Conservation (phyloP, 2,888 invertebrate species). For the Dasypogon diadema region DNA sequence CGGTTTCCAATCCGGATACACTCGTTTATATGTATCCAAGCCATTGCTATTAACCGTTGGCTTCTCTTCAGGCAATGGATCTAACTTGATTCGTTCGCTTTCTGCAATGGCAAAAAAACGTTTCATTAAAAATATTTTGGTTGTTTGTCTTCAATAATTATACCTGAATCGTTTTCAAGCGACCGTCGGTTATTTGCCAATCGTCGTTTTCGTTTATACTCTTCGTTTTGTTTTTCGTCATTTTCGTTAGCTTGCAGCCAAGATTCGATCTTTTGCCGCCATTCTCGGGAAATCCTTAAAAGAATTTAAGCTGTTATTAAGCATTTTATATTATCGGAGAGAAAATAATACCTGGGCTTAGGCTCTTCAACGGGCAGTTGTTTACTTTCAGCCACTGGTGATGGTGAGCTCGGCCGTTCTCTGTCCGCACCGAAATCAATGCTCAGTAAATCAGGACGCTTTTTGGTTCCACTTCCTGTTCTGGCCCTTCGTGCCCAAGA, state of each 20-base stretch:
- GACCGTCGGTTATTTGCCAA: constrained; percentile 80
- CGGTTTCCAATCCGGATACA: constrained; percentile 85
- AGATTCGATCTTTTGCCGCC: constrained; percentile 91
- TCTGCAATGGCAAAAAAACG: constrained; percentile 72
- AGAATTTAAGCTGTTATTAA: constrained; percentile 38
- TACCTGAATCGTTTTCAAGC: constrained; percentile 88
- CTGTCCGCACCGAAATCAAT: constrained; percentile 80
- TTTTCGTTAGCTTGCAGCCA: constrained; percentile 91
- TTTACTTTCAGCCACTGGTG: constrained; percentile 73
- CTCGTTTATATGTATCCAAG: constrained; percentile 71
- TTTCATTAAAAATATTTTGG: background rate
- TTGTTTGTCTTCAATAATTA: background rate
- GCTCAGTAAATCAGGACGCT: constrained; percentile 81
- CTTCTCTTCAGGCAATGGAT: constrained; percentile 81
- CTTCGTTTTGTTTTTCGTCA: constrained; percentile 80
- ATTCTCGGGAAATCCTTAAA: constrained; percentile 75
- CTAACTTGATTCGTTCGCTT: constrained; percentile 82
- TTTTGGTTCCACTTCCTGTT: constrained; percentile 76
- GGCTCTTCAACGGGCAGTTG: constrained; percentile 67
- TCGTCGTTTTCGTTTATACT: constrained; percentile 76
- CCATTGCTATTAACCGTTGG: constrained; percentile 66
- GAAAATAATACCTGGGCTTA: constrained; percentile 71
- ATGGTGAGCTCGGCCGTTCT: constrained; percentile 79
- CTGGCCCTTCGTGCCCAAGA: constrained; percentile 88
- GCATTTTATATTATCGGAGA: background rate